These are phyloP conservation scores for Tylochromis polylepis DNA, from an alignment of 2,113 vertebrate species.

Conservation along the genomic window DNA sequence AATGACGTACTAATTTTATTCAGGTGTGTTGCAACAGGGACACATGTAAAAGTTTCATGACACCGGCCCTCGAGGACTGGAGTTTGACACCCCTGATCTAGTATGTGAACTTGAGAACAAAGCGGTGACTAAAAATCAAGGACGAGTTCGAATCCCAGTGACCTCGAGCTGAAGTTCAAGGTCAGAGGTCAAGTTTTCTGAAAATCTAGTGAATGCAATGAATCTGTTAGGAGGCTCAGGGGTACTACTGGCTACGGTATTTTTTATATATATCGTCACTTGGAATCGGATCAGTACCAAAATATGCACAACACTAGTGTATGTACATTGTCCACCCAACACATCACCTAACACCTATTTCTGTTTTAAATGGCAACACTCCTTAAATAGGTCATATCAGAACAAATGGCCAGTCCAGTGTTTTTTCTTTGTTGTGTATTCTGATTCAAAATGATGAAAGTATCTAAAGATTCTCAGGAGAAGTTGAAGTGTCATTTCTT, in stretches of 20 bases:
- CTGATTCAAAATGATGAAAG: background rate
- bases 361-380: background rate
- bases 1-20: no score
- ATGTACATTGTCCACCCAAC: background rate
- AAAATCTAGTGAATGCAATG: fast-evolving
- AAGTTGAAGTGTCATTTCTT: background rate
- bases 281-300: background rate
- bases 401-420: background rate
- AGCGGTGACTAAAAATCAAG: no score
- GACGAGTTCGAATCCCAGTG: no score
- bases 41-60: no score
- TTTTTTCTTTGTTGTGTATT: fast-evolving
- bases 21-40: no score
- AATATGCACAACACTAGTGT: background rate
- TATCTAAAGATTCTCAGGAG: background rate
- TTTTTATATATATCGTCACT: background rate
- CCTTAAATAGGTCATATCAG: background rate
- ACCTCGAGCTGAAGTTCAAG: background rate
- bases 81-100: background rate
- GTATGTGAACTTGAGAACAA: background rate
- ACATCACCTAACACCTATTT: background rate
- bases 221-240: background rate
- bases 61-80: background rate
- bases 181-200: background rate
- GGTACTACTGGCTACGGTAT: fast-evolving